Percentiles rank a stretch among this genome's conserved stretches.
These are phyloP conservation scores for Cranoglanis bouderius DNA, from an alignment of 2,113 vertebrate genomes.

Conservation along the genomic window DNA sequence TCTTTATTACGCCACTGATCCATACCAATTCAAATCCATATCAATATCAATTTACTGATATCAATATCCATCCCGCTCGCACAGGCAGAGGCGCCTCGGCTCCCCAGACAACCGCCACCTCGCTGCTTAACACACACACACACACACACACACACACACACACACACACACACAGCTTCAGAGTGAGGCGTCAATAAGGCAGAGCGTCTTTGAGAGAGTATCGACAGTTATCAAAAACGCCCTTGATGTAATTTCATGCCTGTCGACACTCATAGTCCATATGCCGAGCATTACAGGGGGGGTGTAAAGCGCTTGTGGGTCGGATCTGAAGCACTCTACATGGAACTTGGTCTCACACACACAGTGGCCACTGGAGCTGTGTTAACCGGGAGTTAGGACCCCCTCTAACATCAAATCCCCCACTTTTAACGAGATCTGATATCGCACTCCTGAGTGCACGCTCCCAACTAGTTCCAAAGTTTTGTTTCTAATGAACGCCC, in stretches of 20 bases:
- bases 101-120: slow-evolving; percentile 65
- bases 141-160: slow-evolving; percentile 54
- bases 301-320: slow-evolving; percentile 55
- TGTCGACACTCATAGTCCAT: slow-evolving; percentile 81
- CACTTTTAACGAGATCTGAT: slow-evolving; percentile 42
- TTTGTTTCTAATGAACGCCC: slow-evolving; percentile 28
- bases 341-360: slow-evolving; percentile 28
- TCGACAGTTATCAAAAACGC: slow-evolving; percentile 97
- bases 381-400: slow-evolving; percentile 18
- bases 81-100: slow-evolving; percentile 74
- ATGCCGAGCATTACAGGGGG: slow-evolving; percentile 81
- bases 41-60: slow-evolving; percentile 98
- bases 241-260: slow-evolving; percentile 94
- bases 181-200: slow-evolving; percentile 82
- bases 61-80: slow-evolving; percentile 91
- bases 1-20: slow-evolving; percentile 84
- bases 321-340: slow-evolving; percentile 53
- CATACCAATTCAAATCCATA: slow-evolving; percentile 86
- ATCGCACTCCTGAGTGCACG: slow-evolving; percentile 33
- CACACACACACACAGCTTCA: slow-evolving; percentile 67
- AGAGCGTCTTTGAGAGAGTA: slow-evolving; percentile 82
- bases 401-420: slow-evolving; percentile 34
- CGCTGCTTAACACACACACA: slow-evolving; percentile 32
- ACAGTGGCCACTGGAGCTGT: slow-evolving; percentile 17
- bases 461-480: slow-evolving; percentile 27